Conservation (phyloP, 2,888 invertebrate genomes). For the Eumerus sabulonum region DNA sequence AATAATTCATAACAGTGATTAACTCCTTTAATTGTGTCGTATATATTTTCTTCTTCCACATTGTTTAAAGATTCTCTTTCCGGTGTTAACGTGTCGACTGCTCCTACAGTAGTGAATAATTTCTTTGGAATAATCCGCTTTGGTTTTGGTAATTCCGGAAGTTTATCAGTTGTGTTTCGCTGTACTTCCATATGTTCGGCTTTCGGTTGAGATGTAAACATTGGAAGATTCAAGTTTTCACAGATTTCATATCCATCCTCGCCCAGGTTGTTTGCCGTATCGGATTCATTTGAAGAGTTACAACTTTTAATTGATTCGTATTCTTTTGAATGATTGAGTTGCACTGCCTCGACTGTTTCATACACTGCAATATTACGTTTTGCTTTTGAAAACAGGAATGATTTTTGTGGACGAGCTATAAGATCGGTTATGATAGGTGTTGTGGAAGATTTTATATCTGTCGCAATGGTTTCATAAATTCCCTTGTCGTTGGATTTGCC, state of each 20-base stretch:
- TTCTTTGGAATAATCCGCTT: conserved; percentile 74
- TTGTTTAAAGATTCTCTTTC: conserved; percentile 42
- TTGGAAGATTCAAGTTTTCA: conserved; percentile 68
- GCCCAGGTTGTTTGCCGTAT: conserved; percentile 49
- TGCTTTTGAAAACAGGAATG: conserved; percentile 41
- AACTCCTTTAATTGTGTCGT: conserved; percentile 82
- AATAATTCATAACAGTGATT: conserved; percentile 78
- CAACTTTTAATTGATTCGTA: conserved; percentile 72
- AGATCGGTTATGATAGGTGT: conserved; percentile 66
- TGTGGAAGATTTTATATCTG: conserved; percentile 68
- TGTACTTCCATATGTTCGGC: conserved; percentile 68
- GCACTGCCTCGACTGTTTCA: conserved; percentile 1
- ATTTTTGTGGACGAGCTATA: conserved; percentile 69
- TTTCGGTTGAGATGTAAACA: conserved; percentile 37
- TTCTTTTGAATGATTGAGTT: background rate
- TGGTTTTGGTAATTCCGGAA: conserved; percentile 75
- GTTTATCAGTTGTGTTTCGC: conserved; percentile 75
- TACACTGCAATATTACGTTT: background rate
- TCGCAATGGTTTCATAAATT: conserved; percentile 58
- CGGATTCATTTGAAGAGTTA: conserved; percentile 75
- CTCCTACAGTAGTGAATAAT: conserved; percentile 25
- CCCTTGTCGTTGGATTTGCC: conserved; percentile 36
- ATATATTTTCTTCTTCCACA: conserved; percentile 81
- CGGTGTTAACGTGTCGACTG: conserved; percentile 17
- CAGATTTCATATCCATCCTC: conserved; percentile 77